Conservation (phyloP, 2,113 vertebrate species). For the Oryzias woworae region DNA sequence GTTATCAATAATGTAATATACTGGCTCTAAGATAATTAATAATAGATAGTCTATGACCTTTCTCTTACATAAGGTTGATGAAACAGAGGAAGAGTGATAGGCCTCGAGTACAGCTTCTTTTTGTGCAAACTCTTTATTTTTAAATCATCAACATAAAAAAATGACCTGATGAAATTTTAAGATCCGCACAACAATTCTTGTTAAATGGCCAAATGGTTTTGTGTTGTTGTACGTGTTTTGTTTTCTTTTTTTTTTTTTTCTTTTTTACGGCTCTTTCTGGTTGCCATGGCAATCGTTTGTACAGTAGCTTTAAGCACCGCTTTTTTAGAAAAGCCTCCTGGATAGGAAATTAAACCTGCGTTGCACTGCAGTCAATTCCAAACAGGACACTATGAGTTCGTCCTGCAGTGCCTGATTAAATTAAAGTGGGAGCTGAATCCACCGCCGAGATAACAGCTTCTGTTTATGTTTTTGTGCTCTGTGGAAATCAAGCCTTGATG, state of each 20-base stretch:
- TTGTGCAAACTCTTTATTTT: neutral
- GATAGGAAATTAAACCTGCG: conserved; percentile 61
- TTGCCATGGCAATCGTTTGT: conserved; percentile 66
- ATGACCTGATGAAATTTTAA: conserved; percentile 15
- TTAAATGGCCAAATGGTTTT: conserved; percentile 27
- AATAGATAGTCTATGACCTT: conserved; percentile 72
- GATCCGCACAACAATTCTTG: no score
- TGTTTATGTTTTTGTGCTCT: conserved; percentile 14
- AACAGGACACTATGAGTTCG: conserved; percentile 47
- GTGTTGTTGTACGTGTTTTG: conserved; percentile 36
- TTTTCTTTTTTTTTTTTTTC: no score
- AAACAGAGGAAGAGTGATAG: conserved; percentile 35
- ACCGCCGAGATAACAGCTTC: conserved; percentile 21
- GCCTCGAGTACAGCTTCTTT: no score
- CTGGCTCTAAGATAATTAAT: conserved; percentile 64
- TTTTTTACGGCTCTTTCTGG: conserved; percentile 40
- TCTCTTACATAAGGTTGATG: conserved; percentile 52
- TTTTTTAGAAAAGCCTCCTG: conserved; percentile 32
- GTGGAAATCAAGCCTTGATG: conserved; percentile 14
- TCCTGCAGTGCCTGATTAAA: conserved; percentile 57
- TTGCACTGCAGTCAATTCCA: conserved; percentile 35
- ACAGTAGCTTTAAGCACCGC: conserved; percentile 58
- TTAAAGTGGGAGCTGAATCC: conserved; percentile 55
- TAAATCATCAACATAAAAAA: neutral
- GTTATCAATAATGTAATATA: conserved; percentile 72